Evolutionary conservation across 2,113 vertebrate genomes (phyloP), one percentile per base, ranked within the genome.

Genomic region (Protomyctophum bolini): DNA sequence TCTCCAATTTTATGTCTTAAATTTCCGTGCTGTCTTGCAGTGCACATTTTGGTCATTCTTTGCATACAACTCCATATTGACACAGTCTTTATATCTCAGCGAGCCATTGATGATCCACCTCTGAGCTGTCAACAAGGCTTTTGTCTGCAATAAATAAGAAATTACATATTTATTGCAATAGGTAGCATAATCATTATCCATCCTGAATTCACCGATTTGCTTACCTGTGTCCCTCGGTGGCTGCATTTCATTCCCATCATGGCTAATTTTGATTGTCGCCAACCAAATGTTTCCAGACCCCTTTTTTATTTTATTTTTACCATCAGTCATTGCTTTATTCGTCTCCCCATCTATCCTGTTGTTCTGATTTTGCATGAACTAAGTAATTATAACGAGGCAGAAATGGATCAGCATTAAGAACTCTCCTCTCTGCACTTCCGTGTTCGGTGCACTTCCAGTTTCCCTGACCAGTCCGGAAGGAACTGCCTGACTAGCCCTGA

Each of bases 361-460:
- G 58, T 58, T 62, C 51, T 33, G n/a, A 58, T 48, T 59, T 58
- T 75, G 72, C 77, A 70, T 73, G 70, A 62, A 46, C 63, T 47
- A 7, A 62, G 50, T 50, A 21, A 72, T 56, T 75, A 7, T 73
- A 51, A 14, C 56, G 15, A 54, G 63, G 51, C 54, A 51, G 29
- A 58, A 21, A 70, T 10, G 64, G 33, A 33, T 14, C 28, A 55
- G 12, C 51, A 56, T 10, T 33, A 15, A 10, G 8, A 41, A 50
- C 52, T n/a, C 15, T 14, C 58, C 58, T 51, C 7, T 14, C 59
- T 56, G 28, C 41, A 12, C 9, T 41, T 46, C 54, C 5, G 63
- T 67, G 57, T 29, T 21, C 33, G 5, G 33, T 41, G 33, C 33
- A 41, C 33, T 41, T 41, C 3, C 3, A 41, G 1, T 41, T 41